A percentile compares a stretch with the other conserved stretches of the same genome.
These are phyloP conservation scores for Allobates femoralis DNA, from an alignment of 2,797 vertebrate genomes.

Conservation along the genomic window DNA sequence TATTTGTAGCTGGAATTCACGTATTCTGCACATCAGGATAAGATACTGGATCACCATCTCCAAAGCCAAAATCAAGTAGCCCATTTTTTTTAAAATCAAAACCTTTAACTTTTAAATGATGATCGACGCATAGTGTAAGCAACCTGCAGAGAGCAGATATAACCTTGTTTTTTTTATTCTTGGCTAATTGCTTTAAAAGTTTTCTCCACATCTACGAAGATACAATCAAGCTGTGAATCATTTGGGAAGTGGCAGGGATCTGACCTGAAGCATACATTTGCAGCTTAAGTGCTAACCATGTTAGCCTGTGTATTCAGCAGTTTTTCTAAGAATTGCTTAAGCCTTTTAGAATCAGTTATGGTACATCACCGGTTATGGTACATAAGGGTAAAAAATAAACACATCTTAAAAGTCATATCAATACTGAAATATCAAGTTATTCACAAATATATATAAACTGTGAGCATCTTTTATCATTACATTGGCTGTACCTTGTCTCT, in stretches of 20 bases:
- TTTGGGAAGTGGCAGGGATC: slow-evolving; percentile 57
- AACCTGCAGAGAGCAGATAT: slow-evolving; percentile 50
- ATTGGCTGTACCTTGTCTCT: neutral
- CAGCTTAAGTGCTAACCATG: slow-evolving; percentile 43
- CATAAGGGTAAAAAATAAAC: neutral
- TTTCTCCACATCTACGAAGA: slow-evolving; percentile 56
- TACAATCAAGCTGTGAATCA: slow-evolving; percentile 61
- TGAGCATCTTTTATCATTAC: neutral
- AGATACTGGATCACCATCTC: neutral
- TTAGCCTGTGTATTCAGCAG: slow-evolving; percentile 37
- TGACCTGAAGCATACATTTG: slow-evolving; percentile 59
- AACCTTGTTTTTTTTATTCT: slow-evolving; percentile 52
- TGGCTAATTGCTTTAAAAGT: slow-evolving; percentile 62
- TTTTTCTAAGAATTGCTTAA: slow-evolving; percentile 25
- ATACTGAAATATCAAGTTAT: neutral
- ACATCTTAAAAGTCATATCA: neutral
- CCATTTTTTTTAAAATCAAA: slow-evolving; percentile 43
- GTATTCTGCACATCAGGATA: neutral
- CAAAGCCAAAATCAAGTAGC: neutral
- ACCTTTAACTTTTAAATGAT: slow-evolving; percentile 53
- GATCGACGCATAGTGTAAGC: slow-evolving; percentile 56
- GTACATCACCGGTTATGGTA: neutral
- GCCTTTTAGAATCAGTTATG: slow-evolving; percentile 1
- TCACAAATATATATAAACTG: neutral
- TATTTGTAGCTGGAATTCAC: neutral